phyloP scores from a whole-genome alignment of 2,888 invertebrate genomes.

The Metallyticus violacea region DNA sequence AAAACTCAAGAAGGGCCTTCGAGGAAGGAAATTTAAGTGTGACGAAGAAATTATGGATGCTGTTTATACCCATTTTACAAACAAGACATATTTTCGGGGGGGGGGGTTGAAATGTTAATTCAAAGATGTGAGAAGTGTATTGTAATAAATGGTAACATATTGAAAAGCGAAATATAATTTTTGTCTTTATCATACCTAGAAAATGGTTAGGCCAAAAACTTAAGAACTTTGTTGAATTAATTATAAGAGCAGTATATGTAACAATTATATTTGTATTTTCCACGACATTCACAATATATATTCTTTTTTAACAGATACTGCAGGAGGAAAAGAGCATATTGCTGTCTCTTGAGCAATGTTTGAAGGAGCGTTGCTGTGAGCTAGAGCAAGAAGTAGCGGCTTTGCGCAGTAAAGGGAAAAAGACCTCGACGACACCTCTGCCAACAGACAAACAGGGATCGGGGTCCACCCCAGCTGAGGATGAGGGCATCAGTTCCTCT shows the following conservation, averaged over 20 bases:
- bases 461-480: constrained; percentile 62
- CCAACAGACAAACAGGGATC: constrained; percentile 5
- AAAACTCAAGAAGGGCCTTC: too few species aligned
- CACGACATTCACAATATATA: not conserved
- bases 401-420: constrained; percentile 42
- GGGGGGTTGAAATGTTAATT: too few species aligned
- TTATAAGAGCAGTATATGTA: not conserved
- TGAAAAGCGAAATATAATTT: too few species aligned
- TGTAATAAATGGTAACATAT: too few species aligned
- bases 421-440: constrained; percentile 45
- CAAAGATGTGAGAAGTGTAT: too few species aligned
- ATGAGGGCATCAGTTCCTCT: constrained; percentile 85
- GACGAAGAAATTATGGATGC: too few species aligned
- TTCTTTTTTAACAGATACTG: constrained; percentile 54
- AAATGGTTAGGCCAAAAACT: too few species aligned
- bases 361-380: constrained; percentile 73
- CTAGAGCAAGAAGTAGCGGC: constrained; percentile 63
- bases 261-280: not conserved
- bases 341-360: constrained; percentile 67
- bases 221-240: too few species aligned
- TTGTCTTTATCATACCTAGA: too few species aligned
- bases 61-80: too few species aligned
- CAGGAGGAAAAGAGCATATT: constrained; percentile 76
- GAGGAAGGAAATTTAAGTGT: too few species aligned
- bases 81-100: too few species aligned